A percentile compares a stretch with the other conserved stretches of the same genome.
These are phyloP conservation scores for Amphipyra berbera DNA, from an alignment of 2,888 invertebrate genomes.

Conservation along the genomic window DNA sequence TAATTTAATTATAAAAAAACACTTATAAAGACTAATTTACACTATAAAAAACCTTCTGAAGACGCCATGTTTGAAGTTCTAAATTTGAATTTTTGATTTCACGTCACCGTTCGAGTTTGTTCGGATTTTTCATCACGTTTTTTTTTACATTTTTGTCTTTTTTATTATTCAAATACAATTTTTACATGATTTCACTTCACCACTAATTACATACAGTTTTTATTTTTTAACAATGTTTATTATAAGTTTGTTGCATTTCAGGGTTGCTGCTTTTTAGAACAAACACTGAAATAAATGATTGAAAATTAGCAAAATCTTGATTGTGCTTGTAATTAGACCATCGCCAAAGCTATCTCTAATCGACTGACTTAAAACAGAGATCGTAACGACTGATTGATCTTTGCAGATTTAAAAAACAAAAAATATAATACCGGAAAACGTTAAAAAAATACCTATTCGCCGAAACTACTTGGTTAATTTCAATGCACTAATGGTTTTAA, in stretches of 20 bases:
- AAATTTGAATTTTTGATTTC: slow-evolving; percentile 41
- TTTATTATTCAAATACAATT: slow-evolving; percentile 13
- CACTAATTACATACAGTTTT: not conserved
- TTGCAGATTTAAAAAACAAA: slow-evolving; percentile 57
- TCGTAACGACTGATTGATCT: slow-evolving; percentile 51
- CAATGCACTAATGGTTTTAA: slow-evolving; percentile 83
- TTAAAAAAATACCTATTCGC: slow-evolving; percentile 68
- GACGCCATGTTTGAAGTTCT: slow-evolving; percentile 59
- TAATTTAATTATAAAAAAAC: slow-evolving; percentile 60
- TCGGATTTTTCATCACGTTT: slow-evolving; percentile 25
- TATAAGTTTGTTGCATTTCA: not conserved
- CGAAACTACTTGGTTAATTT: slow-evolving; percentile 76
- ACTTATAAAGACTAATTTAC: slow-evolving; percentile 33
- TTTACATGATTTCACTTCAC: slow-evolving; percentile 28
- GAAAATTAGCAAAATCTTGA: slow-evolving; percentile 34
- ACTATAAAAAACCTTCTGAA: slow-evolving; percentile 54
- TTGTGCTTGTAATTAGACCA: slow-evolving; percentile 53
- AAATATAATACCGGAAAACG: slow-evolving; percentile 39
- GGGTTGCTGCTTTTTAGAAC: not conserved
- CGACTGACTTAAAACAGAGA: slow-evolving; percentile 50
- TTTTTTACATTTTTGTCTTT: slow-evolving; percentile 15
- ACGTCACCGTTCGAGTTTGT: slow-evolving; percentile 24
- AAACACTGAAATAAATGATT: slow-evolving; percentile 23
- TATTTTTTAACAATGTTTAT: not conserved
- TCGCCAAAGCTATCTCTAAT: slow-evolving; percentile 43